A percentile compares a stretch with the other conserved stretches of the same genome.
phyloP scores from a whole-genome alignment of 2,797 vertebrate genomes.

The Sylvilagus floridanus region DNA sequence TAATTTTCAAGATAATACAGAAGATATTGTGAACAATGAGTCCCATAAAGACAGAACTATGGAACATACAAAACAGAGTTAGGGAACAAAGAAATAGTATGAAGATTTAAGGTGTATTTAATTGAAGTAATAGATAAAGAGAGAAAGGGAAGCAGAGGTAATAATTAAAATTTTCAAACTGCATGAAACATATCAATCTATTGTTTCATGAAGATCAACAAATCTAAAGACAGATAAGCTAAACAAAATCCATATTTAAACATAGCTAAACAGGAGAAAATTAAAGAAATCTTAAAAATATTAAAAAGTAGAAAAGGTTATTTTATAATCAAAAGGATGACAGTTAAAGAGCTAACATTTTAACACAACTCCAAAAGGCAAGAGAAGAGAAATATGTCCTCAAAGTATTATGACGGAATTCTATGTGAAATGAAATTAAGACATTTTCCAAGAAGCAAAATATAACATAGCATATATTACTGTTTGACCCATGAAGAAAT shows the following conservation, averaged over 20 bases:
- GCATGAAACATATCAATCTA: not conserved
- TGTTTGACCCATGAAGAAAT: not conserved
- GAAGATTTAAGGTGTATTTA: not conserved
- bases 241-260: conserved; percentile 1
- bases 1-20: not conserved
- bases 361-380: not conserved
- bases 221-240: not conserved
- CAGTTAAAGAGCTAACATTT: conserved; percentile 19
- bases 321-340: conserved; percentile 22
- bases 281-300: not conserved
- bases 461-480: not conserved
- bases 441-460: conserved; percentile 11
- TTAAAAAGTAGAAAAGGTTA: conserved; percentile 35
- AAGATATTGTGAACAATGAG: not conserved
- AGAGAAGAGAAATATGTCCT: not conserved
- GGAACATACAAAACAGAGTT: not conserved
- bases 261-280: not conserved
- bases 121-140: not conserved
- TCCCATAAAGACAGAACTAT: not conserved
- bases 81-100: not conserved
- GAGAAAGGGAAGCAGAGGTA: not conserved
- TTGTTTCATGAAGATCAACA: not conserved
- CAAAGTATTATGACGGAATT: not conserved
- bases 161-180: not conserved
- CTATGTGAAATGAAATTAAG: not conserved